Percentiles rank a stretch among this genome's conserved stretches.
Evolutionary conservation across 2,888 invertebrate genomes (phyloP).

Genomic region (Hydropsyche betteni): DNA sequence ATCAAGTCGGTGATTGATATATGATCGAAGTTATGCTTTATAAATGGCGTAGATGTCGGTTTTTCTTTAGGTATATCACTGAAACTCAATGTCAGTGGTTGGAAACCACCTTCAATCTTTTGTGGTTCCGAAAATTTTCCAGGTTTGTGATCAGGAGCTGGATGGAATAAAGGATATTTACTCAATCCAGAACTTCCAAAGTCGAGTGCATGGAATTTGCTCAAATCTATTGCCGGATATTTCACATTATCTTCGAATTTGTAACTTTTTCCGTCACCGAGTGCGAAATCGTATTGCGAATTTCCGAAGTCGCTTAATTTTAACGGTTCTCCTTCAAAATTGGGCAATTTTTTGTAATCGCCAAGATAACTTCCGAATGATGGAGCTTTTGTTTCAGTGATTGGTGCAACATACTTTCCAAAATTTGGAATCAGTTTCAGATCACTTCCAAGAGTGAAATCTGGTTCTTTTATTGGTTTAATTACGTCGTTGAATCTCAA

Average conservation of each 20-base stretch:
- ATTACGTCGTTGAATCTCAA: conserved; percentile 35
- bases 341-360: conserved; percentile 37
- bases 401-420: conserved; percentile 33
- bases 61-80: conserved; percentile 39
- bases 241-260: conserved; percentile 29
- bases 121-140: conserved; percentile 47
- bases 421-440: conserved; percentile 26
- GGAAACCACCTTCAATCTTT: conserved; percentile 50
- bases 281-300: background rate
- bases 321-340: conserved; percentile 35
- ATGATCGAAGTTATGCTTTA: conserved; percentile 53
- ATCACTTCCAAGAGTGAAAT: conserved; percentile 13
- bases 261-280: conserved; percentile 20
- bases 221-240: conserved; percentile 33
- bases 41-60: conserved; percentile 58
- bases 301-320: conserved; percentile 37
- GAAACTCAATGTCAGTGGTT: conserved; percentile 53
- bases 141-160: background rate
- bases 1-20: conserved; percentile 52
- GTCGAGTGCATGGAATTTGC: conserved; percentile 38
- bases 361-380: conserved; percentile 28
- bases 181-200: background rate
- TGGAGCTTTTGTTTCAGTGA: conserved; percentile 39
- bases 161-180: conserved; percentile 31
- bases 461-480: conserved; percentile 38